Evolutionary conservation across 2,797 vertebrate genomes (phyloP).

Genomic region (Protonibea diacanthus): DNA sequence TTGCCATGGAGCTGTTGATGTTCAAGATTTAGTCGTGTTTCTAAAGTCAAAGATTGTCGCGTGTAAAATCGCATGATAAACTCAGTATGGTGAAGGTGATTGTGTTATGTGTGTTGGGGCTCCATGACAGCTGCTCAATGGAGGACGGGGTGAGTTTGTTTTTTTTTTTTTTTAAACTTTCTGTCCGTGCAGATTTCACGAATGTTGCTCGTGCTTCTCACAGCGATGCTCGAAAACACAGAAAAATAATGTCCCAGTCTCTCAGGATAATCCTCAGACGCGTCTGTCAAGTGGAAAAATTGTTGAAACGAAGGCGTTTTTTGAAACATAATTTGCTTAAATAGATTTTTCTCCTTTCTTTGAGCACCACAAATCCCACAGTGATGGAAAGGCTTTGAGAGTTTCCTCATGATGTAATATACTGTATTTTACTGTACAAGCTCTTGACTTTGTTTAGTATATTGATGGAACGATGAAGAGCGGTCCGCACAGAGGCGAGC

Average conservation of each 20-base stretch:
- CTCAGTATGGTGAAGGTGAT: not conserved
- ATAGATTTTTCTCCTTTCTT: too few species aligned
- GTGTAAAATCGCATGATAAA: not conserved
- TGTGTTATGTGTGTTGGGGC: not conserved
- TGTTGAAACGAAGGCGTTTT: too few species aligned
- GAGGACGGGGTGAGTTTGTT: not conserved
- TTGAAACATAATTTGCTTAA: too few species aligned
- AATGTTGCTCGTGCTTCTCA: too few species aligned
- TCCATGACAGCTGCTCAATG: not conserved
- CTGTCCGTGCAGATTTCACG: not conserved
- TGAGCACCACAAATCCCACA: too few species aligned
- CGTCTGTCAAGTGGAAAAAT: too few species aligned
- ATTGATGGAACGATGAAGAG: constrained; percentile 11
- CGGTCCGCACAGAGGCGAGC: constrained; percentile 24
- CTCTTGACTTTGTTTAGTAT: constrained; percentile 1
- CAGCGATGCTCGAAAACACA: too few species aligned
- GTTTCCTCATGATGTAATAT: not conserved
- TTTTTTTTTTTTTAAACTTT: not conserved
- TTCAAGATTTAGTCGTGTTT: not conserved
- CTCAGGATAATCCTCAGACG: too few species aligned
- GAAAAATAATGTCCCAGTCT: too few species aligned
- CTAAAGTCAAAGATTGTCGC: not conserved
- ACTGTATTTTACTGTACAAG: not conserved
- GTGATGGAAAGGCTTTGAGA: too few species aligned
- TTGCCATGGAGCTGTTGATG: not conserved